These are phyloP conservation scores for Harlomillsia oculata DNA, from an alignment of 1,140 invertebrate genomes.

Conservation along the genomic window DNA sequence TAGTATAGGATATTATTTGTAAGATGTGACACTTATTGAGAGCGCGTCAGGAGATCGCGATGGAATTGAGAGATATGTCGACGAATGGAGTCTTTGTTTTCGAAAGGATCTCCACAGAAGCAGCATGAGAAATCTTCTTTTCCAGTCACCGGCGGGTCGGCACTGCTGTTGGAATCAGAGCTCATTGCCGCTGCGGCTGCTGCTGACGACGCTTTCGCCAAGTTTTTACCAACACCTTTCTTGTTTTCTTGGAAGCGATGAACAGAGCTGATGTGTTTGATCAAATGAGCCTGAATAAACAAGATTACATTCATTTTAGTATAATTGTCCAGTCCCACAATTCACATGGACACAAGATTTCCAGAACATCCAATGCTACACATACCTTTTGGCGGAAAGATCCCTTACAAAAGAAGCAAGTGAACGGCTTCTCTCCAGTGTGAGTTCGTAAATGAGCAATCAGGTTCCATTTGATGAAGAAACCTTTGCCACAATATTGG, in stretches of 20 bases:
- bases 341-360: too few species aligned
- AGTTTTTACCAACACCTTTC: conserved; percentile 10
- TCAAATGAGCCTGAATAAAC: conserved; percentile 29
- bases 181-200: conserved; percentile 9
- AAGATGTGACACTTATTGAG: conserved; percentile 5
- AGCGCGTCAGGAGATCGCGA: conserved; percentile 29
- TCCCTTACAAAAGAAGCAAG: conserved; percentile 46
- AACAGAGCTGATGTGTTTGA: conserved; percentile 34
- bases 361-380: too few species aligned
- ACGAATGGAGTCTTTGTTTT: conserved; percentile 34
- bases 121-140: conserved; percentile 35
- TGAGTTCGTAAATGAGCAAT: conserved; percentile 43
- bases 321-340: neutral
- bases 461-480: conserved; percentile 36
- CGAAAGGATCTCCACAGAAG: conserved; percentile 35
- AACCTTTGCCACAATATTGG: conserved; percentile 35
- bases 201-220: neutral
- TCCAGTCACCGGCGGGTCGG: neutral
- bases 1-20: conserved; percentile 8
- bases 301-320: too few species aligned
- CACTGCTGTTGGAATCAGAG: conserved; percentile 22
- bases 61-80: conserved; percentile 34
- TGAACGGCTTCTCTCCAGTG: conserved; percentile 47
- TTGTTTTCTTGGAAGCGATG: conserved; percentile 34
- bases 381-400: conserved; percentile 44